Conservation (phyloP, 2,113 vertebrate species). For the Otis tarda region DNA sequence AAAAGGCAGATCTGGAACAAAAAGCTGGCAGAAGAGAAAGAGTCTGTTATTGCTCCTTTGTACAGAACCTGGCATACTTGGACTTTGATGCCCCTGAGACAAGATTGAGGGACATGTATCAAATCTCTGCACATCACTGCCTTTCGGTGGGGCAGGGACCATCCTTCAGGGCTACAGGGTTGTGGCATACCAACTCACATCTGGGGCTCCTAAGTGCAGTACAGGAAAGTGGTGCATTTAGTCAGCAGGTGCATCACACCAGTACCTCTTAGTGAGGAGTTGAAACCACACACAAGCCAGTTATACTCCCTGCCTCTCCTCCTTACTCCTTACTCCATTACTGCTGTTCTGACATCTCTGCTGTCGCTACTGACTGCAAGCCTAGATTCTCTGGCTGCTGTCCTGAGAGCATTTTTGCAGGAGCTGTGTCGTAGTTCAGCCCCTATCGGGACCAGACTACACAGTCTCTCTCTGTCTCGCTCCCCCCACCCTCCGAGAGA, state of each 20-base stretch:
- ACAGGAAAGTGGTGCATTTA: accelerated
- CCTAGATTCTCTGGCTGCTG: background rate
- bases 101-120: background rate
- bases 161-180: background rate
- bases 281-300: background rate
- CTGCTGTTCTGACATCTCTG: background rate
- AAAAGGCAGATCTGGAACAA: background rate
- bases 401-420: background rate
- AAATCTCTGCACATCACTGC: background rate
- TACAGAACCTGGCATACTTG: background rate
- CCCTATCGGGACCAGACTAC: no score
- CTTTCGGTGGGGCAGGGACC: background rate
- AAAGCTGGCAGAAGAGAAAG: background rate
- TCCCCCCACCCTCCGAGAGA: no score
- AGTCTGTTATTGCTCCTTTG: background rate
- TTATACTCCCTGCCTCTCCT: background rate
- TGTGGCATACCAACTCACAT: background rate
- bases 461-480: no score
- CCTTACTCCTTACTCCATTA: background rate
- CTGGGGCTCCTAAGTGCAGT: background rate
- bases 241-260: background rate
- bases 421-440: background rate
- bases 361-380: background rate
- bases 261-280: background rate
- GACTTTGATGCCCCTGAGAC: background rate